Base-by-base conservation (phyloP, 2,888 invertebrate species). In the Cryptus viduatorius region DNA sequence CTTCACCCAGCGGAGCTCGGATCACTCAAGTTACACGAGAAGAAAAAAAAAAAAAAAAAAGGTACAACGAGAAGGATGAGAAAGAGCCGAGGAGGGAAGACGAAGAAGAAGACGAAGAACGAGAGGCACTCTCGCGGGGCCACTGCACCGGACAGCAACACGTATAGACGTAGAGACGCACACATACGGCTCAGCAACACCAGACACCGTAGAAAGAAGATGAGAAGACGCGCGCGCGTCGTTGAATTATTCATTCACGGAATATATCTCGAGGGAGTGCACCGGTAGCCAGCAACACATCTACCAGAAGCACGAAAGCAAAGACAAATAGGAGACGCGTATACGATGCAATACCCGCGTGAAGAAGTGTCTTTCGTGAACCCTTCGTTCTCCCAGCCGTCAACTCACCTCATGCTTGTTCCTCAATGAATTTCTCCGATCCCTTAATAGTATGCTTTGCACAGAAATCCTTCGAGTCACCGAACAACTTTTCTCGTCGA, bases 231-330 rank as follows among this genome's bases (percentile, higher is more conserved):
- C 79, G 83, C 69, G 78, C 79, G 79, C 59, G 61, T 76, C 80
- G 78, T 82, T 86, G 82, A 86, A 86, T 85, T 80, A 86, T 86
- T 86, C 86, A 86, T 86, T 85, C 71, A 76, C 31, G 79, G 84
- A 84, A 82, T 86, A 78, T 80, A 75, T 75, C 80, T 76, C 29
- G 46, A 46, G 73, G 53, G 64, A 73, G 69, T 76, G 75, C 59
- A 77, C 71, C 81, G 69, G 81, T 84, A 73, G 84, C 77, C 37
- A 64, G 31, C 44, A 44, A 50, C 59, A 31, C 61, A 61, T 50
- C 37, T 67, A 72, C 42, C 56, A 44, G 50, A 53, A 73, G 68
- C 48, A 77, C 44, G 37, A 59, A 64, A 81, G 73, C 65, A 67
- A 80, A 85, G 85, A 85, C 79, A 82, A 82, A 68, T 56, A 82